Base-by-base conservation (phyloP, 1,140 invertebrate species). In the Drosophila rufa region DNA sequence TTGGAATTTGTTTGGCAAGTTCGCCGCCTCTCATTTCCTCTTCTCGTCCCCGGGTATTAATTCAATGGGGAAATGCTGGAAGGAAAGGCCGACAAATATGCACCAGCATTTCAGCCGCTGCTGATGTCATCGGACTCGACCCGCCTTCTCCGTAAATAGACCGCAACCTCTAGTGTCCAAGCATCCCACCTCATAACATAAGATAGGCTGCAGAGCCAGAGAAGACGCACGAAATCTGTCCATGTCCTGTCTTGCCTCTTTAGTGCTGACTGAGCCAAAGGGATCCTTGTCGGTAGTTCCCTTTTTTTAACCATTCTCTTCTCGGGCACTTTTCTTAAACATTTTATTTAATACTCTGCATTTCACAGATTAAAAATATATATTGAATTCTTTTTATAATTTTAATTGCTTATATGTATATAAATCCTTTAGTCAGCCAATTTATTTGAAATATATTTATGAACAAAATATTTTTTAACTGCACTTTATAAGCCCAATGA, bases 111-210 rank as follows among this genome's bases (percentile, higher is more conserved):
- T 57, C 25, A 38, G 51, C 47, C 67, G 58, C 40, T 68, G 82
- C 83, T 85, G 82, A 86, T 86, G 82, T 86, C 82, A 85, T 84
- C 67, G 69, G 36, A 50, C 51, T 67, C 22, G 66, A 25, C 55
- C 30, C 55, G 36, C 17, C 69, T 60, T 75, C 36, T 62, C 60
- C 51, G 77, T 61, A 89, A 90, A 83, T 80, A 84, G 71, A 84
- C 77, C 83, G 81, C 74, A 73, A 82, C 45, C 67, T 57, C 51
- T 2, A 7, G 11, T 42, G 33, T 19, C 19, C 64, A 25, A 38
- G 14, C 27, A 30, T 43, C 6, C 38, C 8, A 36, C 6, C 50
- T 11, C 33, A 38, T 17, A 4, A 8, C 33, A 42, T 17, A 38
- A 36, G 25, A 38, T 68, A 68, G 66, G 69, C 66, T 46, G 17